Percentiles rank a stretch among this genome's conserved stretches.
Evolutionary conservation across 1,140 invertebrate genomes (phyloP).

Genomic region (Ctenoplectra terminalis): DNA sequence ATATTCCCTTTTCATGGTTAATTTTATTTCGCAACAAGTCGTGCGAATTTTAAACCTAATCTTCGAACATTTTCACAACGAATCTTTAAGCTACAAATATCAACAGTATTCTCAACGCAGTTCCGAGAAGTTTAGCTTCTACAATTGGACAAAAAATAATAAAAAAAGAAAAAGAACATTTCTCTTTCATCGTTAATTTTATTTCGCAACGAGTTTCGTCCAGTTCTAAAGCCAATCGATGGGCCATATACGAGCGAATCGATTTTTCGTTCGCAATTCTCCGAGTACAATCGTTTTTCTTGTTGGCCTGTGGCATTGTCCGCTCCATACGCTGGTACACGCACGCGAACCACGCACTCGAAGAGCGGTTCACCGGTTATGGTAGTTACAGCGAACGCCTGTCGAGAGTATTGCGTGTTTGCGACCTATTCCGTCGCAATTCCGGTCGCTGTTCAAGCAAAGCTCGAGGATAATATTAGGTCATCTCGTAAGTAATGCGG

Average conservation of each 20-base stretch:
- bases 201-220: background rate
- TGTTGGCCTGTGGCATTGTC: background rate
- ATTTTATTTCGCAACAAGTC: no score
- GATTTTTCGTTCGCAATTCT: background rate
- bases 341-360: no score
- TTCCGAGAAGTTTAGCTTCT: no score
- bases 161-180: background rate
- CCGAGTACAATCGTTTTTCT: background rate
- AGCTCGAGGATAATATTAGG: constrained; percentile 26
- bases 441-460: constrained; percentile 10
- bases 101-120: no score
- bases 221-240: no score
- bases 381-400: background rate
- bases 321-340: no score
- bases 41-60: no score
- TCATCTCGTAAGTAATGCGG: constrained; percentile 3
- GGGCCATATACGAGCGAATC: no score
- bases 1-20: no score
- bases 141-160: background rate
- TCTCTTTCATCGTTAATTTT: background rate
- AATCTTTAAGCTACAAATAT: no score
- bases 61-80: no score
- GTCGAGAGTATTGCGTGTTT: constrained; percentile 19
- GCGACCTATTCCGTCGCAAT: constrained; percentile 1
- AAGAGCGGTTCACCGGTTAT: background rate